Evolutionary conservation across 2,888 invertebrate genomes (phyloP), one percentile per base, ranked within the genome.

Genomic region (Troilus luridus): DNA sequence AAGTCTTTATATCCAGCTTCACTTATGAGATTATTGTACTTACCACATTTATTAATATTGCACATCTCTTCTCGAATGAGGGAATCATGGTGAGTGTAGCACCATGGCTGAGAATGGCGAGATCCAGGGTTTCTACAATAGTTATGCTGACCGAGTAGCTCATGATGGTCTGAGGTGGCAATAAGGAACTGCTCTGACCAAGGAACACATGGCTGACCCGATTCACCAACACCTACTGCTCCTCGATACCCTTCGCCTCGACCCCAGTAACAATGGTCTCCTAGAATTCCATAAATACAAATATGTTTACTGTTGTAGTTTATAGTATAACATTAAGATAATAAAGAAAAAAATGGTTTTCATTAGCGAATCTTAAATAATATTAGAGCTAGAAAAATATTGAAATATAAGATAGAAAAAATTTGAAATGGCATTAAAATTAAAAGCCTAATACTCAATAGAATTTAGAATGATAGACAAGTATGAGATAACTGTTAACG

Each of bases 111-210:
- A 0, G 95, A 94, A 94, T 97, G 97, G 1, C 95, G 95, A 60
- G 97, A 97, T 56, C 97, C 98, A 64, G 99, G 99, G 94, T 99
- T 99, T 92, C 99, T 96, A 94, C 96, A 96, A 94, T 97, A 98
- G 93, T 98, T 98, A 94, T 98, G 98, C 27, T 97, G 95, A 11
- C 97, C 98, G 88, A 97, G 96, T 62, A 99, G 95, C 94, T 98
- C 98, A 0, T 97, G 97, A 94, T 96, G 96, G 92, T 97, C 97
- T 0, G 97, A 96, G 14, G 97, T 96, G 93, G 96, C 96, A 7
- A 97, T 95, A 93, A 96, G 96, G 93, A 97, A 96, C 93, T 97
- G 96, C 94, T 97, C 96, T 12, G 97, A 96, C 99, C 99, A 99
- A 92, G 96, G 96, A 91, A 97, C 94, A 94, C 99, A 99, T 89